Evolutionary conservation across 2,888 invertebrate species (phyloP), one percentile per base, ranked within the genome.

Genomic region (Neoitamus cyanurus): DNA sequence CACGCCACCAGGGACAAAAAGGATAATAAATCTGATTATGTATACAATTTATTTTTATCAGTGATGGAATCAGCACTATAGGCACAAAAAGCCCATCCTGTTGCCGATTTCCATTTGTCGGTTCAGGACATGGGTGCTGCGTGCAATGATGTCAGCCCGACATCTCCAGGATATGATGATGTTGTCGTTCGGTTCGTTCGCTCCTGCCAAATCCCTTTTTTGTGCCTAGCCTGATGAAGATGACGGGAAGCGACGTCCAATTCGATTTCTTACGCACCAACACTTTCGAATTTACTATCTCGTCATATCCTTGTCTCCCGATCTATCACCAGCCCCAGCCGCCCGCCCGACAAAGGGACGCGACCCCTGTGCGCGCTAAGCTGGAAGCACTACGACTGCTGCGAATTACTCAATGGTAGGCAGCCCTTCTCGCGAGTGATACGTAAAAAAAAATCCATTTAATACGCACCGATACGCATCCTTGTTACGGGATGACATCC

Each of bases 211-310:
- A 72, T 83, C 83, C 48, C 72, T 48, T 72, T 72, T 83, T 58
- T 82, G 68, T 37, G 82, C 82, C 82, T 69, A 30, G 46, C 31
- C 58, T 84, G 77, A 82, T 82, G 70, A 85, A 85, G 82, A 85
- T 83, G 84, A 85, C 85, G 84, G 85, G 85, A 85, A 87, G 84
- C 84, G 86, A 87, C 86, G 88, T 90, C 90, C 90, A 90, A 90
- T 90, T 90, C 90, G 88, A 90, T 90, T 90, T 88, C 89, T 90
- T 90, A 90, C 90, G 89, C 90, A 88, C 89, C 90, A 90, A 90
- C 90, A 90, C 90, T 90, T 90, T 89, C 88, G 88, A 90, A 89
- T 89, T 90, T 89, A 77, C 84, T 84, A 68, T 84, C 58, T 37
- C 68, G 75, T 84, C 77, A 68, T 69, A 48, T 83, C 72, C 58